Base-by-base conservation (phyloP, 23 tunicate species). In the Pegea sp. region DNA sequence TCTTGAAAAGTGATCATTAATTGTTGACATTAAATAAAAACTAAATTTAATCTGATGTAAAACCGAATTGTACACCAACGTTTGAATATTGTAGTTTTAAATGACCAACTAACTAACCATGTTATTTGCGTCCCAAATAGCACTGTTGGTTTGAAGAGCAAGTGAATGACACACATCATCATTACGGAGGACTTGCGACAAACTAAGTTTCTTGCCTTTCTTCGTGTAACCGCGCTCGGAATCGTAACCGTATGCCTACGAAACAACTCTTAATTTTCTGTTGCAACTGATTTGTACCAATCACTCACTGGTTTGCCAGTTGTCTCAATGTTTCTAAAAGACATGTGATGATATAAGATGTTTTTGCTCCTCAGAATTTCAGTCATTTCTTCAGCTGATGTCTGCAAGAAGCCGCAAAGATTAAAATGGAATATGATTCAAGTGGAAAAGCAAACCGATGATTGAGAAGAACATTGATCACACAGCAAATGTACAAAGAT, bases 401-500 rank as follows among this genome's bases (percentile, higher is more conserved):
- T n/a, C n/a, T n/a, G n/a, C n/a, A n/a, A n/a, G n/a, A n/a, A n/a
- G n/a, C n/a, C n/a, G n/a, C n/a, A n/a, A n/a, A n/a, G n/a, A n/a
- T n/a, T n/a, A n/a, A n/a, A n/a, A n/a, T n/a, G n/a, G n/a, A n/a
- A n/a, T n/a, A n/a, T n/a, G n/a, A n/a, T n/a, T n/a, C n/a, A n/a
- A n/a, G n/a, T n/a, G n/a, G n/a, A n/a, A 11, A 38, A 16, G 16
- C 13, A 38, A 38, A 77, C 90, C 65, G 22, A 34, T 28, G 78
- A 59, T 13, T 64, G 51, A 1, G 52, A 31, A 49, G 50, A 24
- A 44, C 95, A 84, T 20, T 50, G 59, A 46, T 64, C 72, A 64
- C 95, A 84, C 28, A 84, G 54, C 44, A 84, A 3, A 44, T 64
- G 54, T 23, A 84, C 58, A 26, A 84, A 69, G 58, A 78, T 50